These are phyloP conservation scores for Cephus cinctus DNA, from an alignment of 1,140 invertebrate species.

Conservation along the genomic window DNA sequence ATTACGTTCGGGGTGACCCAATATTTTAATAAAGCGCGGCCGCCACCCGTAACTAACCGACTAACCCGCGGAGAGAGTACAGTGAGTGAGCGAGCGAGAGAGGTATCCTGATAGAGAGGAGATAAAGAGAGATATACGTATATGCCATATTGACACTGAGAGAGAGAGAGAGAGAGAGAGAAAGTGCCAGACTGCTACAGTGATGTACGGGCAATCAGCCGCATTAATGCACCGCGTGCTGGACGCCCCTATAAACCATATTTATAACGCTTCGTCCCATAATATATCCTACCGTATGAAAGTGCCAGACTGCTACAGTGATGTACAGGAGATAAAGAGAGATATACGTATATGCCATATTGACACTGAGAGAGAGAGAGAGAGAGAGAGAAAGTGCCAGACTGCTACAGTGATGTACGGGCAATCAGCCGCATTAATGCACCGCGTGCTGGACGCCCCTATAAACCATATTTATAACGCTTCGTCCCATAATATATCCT, in stretches of 20 bases:
- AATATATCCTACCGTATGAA: constrained; percentile 36
- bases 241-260: constrained; percentile 42
- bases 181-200: constrained; percentile 21
- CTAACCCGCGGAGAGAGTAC: constrained; percentile 30
- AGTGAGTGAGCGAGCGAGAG: constrained; percentile 4
- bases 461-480: constrained; percentile 50
- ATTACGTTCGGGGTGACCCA: constrained; percentile 36
- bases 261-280: constrained; percentile 44
- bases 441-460: constrained; percentile 37
- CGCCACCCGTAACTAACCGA: constrained; percentile 38
- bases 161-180: constrained; percentile 14
- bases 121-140: too few species aligned
- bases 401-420: constrained; percentile 46
- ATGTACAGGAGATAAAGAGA: constrained; percentile 55
- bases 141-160: too few species aligned
- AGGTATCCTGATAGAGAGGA: not conserved
- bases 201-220: constrained; percentile 54
- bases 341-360: too few species aligned
- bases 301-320: constrained; percentile 29
- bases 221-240: constrained; percentile 48
- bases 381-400: constrained; percentile 14
- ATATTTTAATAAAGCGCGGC: constrained; percentile 51
- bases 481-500: constrained; percentile 39
- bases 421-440: constrained; percentile 53
- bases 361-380: constrained; percentile 15